Evolutionary conservation across 1,140 invertebrate genomes (phyloP).

Genomic region (Drosophila leontia): DNA sequence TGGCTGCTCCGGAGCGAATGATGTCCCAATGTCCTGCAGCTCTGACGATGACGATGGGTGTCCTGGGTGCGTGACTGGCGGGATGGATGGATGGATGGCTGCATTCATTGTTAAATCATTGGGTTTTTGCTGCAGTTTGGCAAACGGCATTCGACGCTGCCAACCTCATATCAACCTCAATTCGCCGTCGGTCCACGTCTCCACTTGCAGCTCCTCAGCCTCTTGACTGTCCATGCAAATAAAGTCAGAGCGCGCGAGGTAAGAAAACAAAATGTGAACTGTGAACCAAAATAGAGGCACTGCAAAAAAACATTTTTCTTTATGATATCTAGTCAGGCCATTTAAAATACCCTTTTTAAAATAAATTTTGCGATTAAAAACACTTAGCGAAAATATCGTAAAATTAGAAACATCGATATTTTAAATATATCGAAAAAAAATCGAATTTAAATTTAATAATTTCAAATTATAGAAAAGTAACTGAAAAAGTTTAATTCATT

Average conservation of each 20-base stretch:
- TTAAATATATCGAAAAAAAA: background rate
- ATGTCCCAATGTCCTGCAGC: slow-evolving; percentile 42
- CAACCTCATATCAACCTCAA: slow-evolving; percentile 74
- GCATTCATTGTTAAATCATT: slow-evolving; percentile 84
- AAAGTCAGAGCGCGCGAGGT: slow-evolving; percentile 66
- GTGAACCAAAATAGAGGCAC: slow-evolving; percentile 20
- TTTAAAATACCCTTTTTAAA: too few relatives aligned
- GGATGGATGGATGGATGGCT: slow-evolving; percentile 33
- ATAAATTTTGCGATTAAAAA: too few relatives aligned
- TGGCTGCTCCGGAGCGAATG: slow-evolving; percentile 28
- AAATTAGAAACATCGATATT: background rate
- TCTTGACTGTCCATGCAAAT: slow-evolving; percentile 70
- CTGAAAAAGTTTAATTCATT: background rate
- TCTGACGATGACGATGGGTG: slow-evolving; percentile 4
- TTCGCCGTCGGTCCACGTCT: slow-evolving; percentile 47
- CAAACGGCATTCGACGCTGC: slow-evolving; percentile 55
- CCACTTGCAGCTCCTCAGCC: slow-evolving; percentile 15
- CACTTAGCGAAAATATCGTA: background rate
- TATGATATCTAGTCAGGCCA: background rate
- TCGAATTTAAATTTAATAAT: too few relatives aligned
- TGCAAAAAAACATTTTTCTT: background rate
- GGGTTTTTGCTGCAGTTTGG: slow-evolving; percentile 82
- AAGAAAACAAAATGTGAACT: slow-evolving; percentile 78
- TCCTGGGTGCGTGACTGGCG: slow-evolving; percentile 36
- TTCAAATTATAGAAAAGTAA: background rate